Evolutionary conservation across 2,888 invertebrate genomes (phyloP).

Genomic region (Steinernema hermaphroditum): DNA sequence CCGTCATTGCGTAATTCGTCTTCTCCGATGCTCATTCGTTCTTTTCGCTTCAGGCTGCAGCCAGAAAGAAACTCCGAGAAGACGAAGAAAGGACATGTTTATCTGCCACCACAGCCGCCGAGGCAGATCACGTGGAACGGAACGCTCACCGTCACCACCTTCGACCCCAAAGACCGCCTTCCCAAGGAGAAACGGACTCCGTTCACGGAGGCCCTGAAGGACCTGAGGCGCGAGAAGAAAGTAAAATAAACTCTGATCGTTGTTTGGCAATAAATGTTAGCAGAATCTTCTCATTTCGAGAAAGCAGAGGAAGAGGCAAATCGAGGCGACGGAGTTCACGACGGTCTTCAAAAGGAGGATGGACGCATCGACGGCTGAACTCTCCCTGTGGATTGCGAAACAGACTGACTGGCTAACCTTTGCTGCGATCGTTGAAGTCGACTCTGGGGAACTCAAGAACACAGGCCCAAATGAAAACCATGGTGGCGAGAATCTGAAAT

Average conservation of each 20-base stretch:
- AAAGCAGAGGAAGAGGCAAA: not conserved
- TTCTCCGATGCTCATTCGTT: not conserved
- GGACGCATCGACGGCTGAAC: not conserved
- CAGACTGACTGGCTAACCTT: not conserved
- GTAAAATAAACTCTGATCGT: not conserved
- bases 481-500: not conserved
- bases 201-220: not conserved
- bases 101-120: not conserved
- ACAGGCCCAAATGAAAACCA: not conserved
- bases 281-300: not conserved
- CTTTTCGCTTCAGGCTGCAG: not conserved
- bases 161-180: not conserved
- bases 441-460: not conserved
- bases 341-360: not conserved
- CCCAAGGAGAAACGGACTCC: constrained; percentile 13
- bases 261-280: not conserved
- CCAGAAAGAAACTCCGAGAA: not conserved
- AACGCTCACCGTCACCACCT: not conserved
- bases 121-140: constrained; percentile 5
- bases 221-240: constrained; percentile 9
- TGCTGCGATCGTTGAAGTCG: not conserved
- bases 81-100: too few relatives aligned
- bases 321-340: not conserved
- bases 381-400: not conserved
- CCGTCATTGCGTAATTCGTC: constrained; percentile 30